Evolutionary conservation across 2,797 vertebrate genomes (phyloP), one percentile per base, ranked within the genome.

Genomic region (Diglossa cyanea): DNA sequence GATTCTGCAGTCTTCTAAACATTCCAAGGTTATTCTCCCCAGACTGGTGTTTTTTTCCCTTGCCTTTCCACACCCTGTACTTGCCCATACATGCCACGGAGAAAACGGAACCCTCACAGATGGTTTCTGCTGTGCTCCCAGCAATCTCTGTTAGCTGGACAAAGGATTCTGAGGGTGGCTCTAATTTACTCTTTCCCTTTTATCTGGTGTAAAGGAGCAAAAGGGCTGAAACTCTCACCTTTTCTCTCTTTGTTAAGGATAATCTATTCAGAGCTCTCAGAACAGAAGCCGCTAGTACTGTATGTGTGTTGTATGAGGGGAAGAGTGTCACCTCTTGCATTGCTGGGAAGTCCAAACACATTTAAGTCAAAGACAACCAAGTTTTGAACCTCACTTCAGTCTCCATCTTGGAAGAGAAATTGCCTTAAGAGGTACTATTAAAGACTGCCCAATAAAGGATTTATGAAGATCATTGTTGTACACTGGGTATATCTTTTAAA

Each of bases 101-200:
- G 40, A 55, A 75, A 84, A 75, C 0, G 1, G 62, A 73, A 58
- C 61, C 25, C 28, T 63, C 50, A 39, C 54, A 81, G 72, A 19
- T 30, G 44, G 8, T 48, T 78, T 74, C 53, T 53, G 57, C 24
- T 1, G 0, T 40, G 57, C 57, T 76, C 35, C 60, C 39, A 77
- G 61, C 31, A 75, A 86, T 48, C 54, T 74, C 79, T 62, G 55
- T 55, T 89, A 88, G 51, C 28, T 3, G 2, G 53, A 71, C 37
- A 67, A 20, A 71, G 61, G 51, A 70, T 30, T 61, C 13, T 17
- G 28, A 84, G 9, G 17, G 25, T 35, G 18, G 47, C 18, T 92
- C 86, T 60, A 70, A 89, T 76, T 84, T 68, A 51, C 63, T 79
- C 25, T 30, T 89, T 73, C 26, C 18, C 50, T 94, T 94, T 89